phyloP scores from a whole-genome alignment of 2,888 invertebrate species.

The Oscheius sp. region DNA sequence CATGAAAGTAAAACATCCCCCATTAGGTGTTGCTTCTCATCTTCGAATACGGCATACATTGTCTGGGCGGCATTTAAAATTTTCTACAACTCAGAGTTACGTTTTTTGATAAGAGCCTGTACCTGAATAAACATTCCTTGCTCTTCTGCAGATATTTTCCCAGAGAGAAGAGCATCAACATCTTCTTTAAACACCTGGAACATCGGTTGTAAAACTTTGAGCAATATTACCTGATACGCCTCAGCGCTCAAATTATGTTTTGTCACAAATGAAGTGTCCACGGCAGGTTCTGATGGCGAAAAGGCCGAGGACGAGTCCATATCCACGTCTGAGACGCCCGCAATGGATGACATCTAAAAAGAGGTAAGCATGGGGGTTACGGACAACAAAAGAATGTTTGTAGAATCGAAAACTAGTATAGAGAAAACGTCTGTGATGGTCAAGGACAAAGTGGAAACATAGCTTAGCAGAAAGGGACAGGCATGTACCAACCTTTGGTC shows the following conservation, averaged over 20 bases:
- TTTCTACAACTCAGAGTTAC: constrained; percentile 19
- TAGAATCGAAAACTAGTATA: constrained; percentile 2
- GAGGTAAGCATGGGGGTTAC: background rate
- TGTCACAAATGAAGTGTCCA: constrained; percentile 63
- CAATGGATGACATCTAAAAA: constrained; percentile 23
- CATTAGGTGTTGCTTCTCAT: constrained; percentile 72
- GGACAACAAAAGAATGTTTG: constrained; percentile 1
- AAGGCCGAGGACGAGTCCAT: constrained; percentile 61
- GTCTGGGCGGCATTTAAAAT: constrained; percentile 58
- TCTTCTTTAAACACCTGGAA: constrained; percentile 70
- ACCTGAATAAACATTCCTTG: constrained; percentile 60
- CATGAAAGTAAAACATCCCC: constrained; percentile 69
- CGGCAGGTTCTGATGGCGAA: constrained; percentile 60
- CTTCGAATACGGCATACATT: constrained; percentile 63
- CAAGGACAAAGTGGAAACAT: background rate
- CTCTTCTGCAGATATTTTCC: constrained; percentile 57
- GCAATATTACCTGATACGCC: constrained; percentile 64
- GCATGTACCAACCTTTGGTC: background rate
- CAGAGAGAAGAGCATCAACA: constrained; percentile 66
- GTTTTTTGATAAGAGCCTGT: background rate
- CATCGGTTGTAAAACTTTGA: background rate
- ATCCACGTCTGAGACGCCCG: constrained; percentile 50
- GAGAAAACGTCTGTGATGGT: background rate
- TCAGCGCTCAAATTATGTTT: constrained; percentile 70
- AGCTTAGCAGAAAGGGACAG: background rate